These are phyloP conservation scores for Gracilinanus agilis DNA, from an alignment of 2,113 vertebrate species.

Conservation along the genomic window DNA sequence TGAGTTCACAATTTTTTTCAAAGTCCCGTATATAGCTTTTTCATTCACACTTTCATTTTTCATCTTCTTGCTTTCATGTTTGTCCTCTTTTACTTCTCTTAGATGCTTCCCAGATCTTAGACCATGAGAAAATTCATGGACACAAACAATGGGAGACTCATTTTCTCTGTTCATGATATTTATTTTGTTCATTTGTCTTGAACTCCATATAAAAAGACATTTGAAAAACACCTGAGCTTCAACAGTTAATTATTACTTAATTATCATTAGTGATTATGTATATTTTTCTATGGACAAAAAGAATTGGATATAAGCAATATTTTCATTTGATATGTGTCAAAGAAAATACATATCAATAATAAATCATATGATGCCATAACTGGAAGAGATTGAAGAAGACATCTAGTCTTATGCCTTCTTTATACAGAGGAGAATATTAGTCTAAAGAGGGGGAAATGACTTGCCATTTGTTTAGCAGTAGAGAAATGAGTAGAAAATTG, in stretches of 20 bases:
- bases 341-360: neutral
- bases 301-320: neutral
- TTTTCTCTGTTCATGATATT: neutral
- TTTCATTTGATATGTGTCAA: slow-evolving; percentile 19
- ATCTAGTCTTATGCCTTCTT: neutral
- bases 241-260: neutral
- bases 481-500: neutral
- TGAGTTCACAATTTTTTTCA: neutral
- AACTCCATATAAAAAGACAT: neutral
- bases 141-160: neutral
- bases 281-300: slow-evolving; percentile 3
- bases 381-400: neutral
- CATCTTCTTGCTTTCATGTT: neutral
- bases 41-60: slow-evolving; percentile 32
- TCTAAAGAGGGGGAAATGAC: neutral
- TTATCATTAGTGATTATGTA: neutral
- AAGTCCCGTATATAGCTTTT: neutral
- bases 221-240: neutral
- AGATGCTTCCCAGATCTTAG: neutral
- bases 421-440: neutral
- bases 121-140: neutral
- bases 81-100: neutral
- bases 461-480: neutral
- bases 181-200: slow-evolving; percentile 30
- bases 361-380: neutral